Base-by-base conservation (phyloP, 1,140 invertebrate genomes). In the Zaprionus lachaisei region DNA sequence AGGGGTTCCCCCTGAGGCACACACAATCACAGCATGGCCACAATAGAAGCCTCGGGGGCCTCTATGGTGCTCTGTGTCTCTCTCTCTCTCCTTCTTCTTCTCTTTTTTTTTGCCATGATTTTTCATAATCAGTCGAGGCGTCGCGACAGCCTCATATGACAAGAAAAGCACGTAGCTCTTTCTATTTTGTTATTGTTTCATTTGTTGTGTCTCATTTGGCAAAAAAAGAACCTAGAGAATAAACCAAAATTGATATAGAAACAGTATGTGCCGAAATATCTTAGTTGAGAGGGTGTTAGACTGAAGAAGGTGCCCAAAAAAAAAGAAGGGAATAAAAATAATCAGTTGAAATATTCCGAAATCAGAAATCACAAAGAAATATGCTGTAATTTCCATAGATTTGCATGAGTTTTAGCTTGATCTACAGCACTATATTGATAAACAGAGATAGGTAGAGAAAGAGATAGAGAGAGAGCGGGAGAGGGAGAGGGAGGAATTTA, bases 131-230 rank as follows among this genome's bases (percentile, higher is more conserved):
- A 87, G 74, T 60, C 47, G 41, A 44, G 69, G 60, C 57, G 37
- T 31, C 22, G 31, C 56, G 34, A 54, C 70, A 62, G 31, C 34
- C 60, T 12, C 78, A 79, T 89, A 89, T 79, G 72, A 66, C 85
- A 77, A 89, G 75, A 89, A 89, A 84, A 90, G 90, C 84, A 89
- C 84, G 85, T 89, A 90, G 81, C 17, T 56, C 51, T 57, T 54
- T 57, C 22, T 71, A 41, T 51, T 56, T 65, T 41, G 38, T 68
- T 73, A 54, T 58, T 14, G 51, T 22, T 38, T 44, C 51, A 12
- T 41, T 72, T 15, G 49, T 44, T 66, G 14, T 61, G 44, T 31
- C 44, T 41, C 44, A 62, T 72, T 60, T 77, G 37, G 28, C 58
- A 66, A 76, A 31, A 64, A 62, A 57, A 34, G 34, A 69, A 54